phyloP scores from a whole-genome alignment of 2,888 invertebrate genomes.

The Charanyca ferruginea region DNA sequence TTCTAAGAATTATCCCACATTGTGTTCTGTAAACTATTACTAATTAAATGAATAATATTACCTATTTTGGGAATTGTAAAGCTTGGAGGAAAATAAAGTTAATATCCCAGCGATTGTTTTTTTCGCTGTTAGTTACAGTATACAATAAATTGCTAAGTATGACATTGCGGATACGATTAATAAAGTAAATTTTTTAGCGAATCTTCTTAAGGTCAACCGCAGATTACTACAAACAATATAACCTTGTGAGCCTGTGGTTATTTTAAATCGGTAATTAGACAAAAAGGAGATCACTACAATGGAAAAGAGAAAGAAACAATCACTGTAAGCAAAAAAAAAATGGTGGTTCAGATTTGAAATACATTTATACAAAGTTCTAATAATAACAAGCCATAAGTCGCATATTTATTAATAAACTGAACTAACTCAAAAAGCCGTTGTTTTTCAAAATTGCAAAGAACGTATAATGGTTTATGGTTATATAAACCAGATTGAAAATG shows the following conservation, averaged over 20 bases:
- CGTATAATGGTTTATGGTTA: no score
- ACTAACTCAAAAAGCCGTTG: no score
- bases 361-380: neutral
- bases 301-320: neutral
- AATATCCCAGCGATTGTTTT: neutral
- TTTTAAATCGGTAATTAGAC: neutral
- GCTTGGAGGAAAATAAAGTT: no score
- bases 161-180: neutral
- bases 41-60: no score
- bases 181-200: constrained; percentile 5
- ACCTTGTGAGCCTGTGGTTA: constrained; percentile 3
- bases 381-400: neutral
- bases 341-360: no score
- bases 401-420: no score
- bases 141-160: neutral
- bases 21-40: no score
- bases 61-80: no score
- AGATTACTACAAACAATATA: constrained; percentile 1
- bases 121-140: neutral
- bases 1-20: no score
- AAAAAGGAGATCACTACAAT: neutral
- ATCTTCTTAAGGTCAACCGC: constrained; percentile 4
- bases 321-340: neutral
- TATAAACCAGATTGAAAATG: no score
- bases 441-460: no score